Evolutionary conservation across 1,140 invertebrate genomes (phyloP), one percentile per base, ranked within the genome.

Genomic region (Arctopsyche grandis): DNA sequence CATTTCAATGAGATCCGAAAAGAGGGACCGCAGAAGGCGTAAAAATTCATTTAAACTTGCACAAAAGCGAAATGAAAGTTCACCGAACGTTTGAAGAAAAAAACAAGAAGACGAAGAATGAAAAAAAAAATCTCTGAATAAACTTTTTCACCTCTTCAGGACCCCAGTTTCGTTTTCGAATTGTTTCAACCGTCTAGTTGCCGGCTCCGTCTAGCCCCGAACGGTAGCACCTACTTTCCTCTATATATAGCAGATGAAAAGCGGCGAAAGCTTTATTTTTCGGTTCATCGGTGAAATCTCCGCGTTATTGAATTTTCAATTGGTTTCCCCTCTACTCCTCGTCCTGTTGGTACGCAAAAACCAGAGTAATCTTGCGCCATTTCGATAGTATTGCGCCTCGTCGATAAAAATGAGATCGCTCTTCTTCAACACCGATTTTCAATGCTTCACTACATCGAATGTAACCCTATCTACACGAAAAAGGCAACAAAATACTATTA

Each of bases 41-140:
- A 79, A 79, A 79, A 79, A 79, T 74, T 79, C 77, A 79, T 79
- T 78, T 79, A 73, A 79, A 79, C 69, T 79, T 79, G 77, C 77
- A 78, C 77, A 66, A 78, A 78, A 78, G 69, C 77, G 44, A 74
- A 79, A 79, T 79, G 77, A 79, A 79, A 79, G 46, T 79, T 74
- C 77, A 22, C 38, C 24, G 21, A 76, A 22, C 74, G 16, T 16
- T 12, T 5, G 3, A 69, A 38, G 7, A 38, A 38, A 38, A 38
- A 38, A n/a, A n/a, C n/a, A n/a, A n/a, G n/a, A n/a, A n/a, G n/a
- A n/a, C n/a, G 29, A 7, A 38, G 29, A 38, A 38, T 1, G 7
- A 7, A 38, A 38, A 38, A 38, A 38, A 38, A 38, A 38, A 38
- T 38, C 3, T 7, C 29, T 38, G 9, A 71, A 52, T 1, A 75